Evolutionary conservation across 2,113 vertebrate species (phyloP).

Genomic region (Pionites leucogaster): DNA sequence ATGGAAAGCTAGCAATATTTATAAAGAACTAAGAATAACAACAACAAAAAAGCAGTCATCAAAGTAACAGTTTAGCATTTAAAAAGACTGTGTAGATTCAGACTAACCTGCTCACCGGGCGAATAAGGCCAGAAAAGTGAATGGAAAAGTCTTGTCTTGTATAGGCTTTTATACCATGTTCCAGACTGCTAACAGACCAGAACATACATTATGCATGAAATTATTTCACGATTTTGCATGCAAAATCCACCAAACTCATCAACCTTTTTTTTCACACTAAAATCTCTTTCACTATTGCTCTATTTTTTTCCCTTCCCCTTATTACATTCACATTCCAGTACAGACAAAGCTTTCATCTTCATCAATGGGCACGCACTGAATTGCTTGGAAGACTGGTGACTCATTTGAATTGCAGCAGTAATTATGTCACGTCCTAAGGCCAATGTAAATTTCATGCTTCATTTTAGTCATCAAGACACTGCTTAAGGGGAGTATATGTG

Average conservation of each 20-base stretch:
- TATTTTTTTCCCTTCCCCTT: background rate
- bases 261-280: background rate
- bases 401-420: background rate
- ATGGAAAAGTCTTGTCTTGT: background rate
- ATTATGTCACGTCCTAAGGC: slow-evolving; percentile 7
- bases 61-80: slow-evolving; percentile 28
- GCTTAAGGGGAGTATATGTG: background rate
- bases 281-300: background rate
- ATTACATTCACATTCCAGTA: background rate
- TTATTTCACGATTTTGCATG: background rate
- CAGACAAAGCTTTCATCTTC: slow-evolving; percentile 19
- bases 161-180: slow-evolving; percentile 19
- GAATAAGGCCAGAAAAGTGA: background rate
- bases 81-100: background rate
- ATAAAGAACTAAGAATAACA: background rate
- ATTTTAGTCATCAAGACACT: background rate
- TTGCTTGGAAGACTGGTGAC: background rate
- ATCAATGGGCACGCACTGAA: background rate
- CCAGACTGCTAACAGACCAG: background rate
- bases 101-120: background rate
- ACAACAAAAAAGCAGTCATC: background rate
- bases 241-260: background rate
- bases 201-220: background rate
- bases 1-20: background rate
- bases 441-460: background rate